These are phyloP conservation scores for Coturnix japonica DNA, from an alignment of 2,113 vertebrate genomes.

Conservation along the genomic window DNA sequence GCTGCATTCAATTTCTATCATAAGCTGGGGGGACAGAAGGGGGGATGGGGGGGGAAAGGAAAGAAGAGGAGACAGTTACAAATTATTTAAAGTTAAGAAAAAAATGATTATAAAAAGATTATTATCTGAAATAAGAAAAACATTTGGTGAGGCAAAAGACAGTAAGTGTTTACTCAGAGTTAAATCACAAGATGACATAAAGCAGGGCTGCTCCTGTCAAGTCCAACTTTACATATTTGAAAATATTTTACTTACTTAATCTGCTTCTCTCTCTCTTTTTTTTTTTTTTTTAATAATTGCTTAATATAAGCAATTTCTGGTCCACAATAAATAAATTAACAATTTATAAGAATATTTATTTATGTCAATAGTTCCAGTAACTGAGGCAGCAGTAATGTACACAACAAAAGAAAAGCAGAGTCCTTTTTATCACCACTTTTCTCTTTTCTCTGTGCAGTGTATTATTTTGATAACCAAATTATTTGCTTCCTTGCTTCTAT, in stretches of 20 bases:
- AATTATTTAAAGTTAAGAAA: neutral
- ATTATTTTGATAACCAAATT: neutral
- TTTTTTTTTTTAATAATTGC: no score
- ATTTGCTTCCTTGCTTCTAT: neutral
- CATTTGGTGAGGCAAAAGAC: neutral
- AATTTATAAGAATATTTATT: neutral
- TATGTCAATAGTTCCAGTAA: neutral
- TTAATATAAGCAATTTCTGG: neutral
- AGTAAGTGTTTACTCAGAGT: neutral
- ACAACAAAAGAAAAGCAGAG: neutral
- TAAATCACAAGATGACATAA: neutral
- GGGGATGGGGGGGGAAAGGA: no score
- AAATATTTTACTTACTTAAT: neutral
- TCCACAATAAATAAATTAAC: neutral
- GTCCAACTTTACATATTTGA: neutral
- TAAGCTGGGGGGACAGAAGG: neutral
- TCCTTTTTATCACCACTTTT: neutral
- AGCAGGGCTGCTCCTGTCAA: neutral
- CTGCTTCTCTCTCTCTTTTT: fast-evolving
- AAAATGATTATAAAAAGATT: neutral
- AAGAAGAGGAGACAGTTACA: neutral
- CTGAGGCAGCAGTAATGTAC: neutral
- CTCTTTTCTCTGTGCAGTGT: neutral
- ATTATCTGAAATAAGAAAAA: neutral
- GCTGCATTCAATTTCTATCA: conserved; percentile 57